A percentile compares a stretch with the other conserved stretches of the same genome.
Conservation (phyloP, 2,888 invertebrate species). For the Lasioglossum marginatum region DNA sequence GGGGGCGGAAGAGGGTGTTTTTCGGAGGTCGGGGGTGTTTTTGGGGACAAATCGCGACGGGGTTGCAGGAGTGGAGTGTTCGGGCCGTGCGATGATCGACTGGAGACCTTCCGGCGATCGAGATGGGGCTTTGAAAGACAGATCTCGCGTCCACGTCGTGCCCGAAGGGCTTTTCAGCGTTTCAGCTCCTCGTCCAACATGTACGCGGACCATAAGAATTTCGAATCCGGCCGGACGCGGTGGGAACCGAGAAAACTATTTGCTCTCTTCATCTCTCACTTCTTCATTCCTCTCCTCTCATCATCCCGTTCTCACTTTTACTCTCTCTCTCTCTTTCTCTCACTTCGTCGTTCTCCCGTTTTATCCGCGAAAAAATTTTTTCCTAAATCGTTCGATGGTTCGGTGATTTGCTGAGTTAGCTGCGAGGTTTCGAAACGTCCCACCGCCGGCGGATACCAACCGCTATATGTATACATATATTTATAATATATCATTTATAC, state of each 20-base stretch:
- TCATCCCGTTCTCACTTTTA: slow-evolving; percentile 14
- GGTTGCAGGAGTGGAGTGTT: slow-evolving; percentile 62
- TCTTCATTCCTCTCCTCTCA: slow-evolving; percentile 21
- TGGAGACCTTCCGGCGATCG: slow-evolving; percentile 65
- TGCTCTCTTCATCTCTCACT: slow-evolving; percentile 37
- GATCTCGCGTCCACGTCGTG: slow-evolving; percentile 65
- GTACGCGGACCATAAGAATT: slow-evolving; percentile 68
- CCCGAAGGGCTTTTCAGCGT: not conserved
- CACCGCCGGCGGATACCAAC: slow-evolving; percentile 70
- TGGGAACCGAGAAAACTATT: slow-evolving; percentile 67
- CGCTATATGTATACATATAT: slow-evolving; percentile 67
- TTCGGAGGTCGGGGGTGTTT: not conserved
- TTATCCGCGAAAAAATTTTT: slow-evolving; percentile 24
- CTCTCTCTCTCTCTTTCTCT: slow-evolving; percentile 9
- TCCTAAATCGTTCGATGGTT: slow-evolving; percentile 68
- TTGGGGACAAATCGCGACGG: slow-evolving; percentile 69
- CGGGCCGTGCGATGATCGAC: slow-evolving; percentile 71
- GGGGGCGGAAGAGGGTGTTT: slow-evolving; percentile 2
- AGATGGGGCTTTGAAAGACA: slow-evolving; percentile 53
- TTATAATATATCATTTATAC: slow-evolving; percentile 71
- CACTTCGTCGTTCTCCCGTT: slow-evolving; percentile 20
- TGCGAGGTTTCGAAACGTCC: slow-evolving; percentile 75
- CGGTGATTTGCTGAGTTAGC: slow-evolving; percentile 72
- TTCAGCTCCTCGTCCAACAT: slow-evolving; percentile 45
- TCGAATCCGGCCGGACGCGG: slow-evolving; percentile 70